These are phyloP conservation scores for Hyppa rectilinea DNA, from an alignment of 2,888 invertebrate genomes.

Conservation along the genomic window DNA sequence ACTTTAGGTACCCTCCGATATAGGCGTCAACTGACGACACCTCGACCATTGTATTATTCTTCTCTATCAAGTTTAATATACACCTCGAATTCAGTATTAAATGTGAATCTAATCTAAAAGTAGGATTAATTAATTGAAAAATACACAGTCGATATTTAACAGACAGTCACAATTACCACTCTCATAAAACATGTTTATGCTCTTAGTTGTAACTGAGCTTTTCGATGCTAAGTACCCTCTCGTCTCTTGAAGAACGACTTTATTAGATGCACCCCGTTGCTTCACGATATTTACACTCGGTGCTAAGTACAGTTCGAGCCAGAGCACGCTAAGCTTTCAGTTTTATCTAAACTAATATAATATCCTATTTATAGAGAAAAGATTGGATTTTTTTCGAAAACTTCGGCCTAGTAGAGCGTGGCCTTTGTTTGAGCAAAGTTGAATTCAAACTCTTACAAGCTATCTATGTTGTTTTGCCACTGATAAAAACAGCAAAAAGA, in stretches of 20 bases:
- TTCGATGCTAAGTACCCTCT: constrained; percentile 31
- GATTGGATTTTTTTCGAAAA: too few relatives aligned
- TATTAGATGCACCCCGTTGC: constrained; percentile 49
- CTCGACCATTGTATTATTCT: too few relatives aligned
- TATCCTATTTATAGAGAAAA: too few relatives aligned
- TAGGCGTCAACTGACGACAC: too few relatives aligned
- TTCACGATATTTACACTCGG: constrained; percentile 36
- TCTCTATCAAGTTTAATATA: background rate
- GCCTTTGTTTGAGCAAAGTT: too few relatives aligned
- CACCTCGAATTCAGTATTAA: background rate
- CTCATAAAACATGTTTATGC: constrained; percentile 47
- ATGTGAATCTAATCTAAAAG: background rate
- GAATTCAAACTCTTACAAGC: background rate
- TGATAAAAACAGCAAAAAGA: background rate
- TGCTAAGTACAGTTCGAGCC: constrained; percentile 26
- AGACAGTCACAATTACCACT: constrained; percentile 21
- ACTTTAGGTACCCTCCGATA: too few relatives aligned
- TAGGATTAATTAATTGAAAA: background rate
- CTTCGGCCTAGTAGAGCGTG: background rate
- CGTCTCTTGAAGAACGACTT: constrained; percentile 27
- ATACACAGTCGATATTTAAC: constrained; percentile 10
- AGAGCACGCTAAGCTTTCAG: background rate
- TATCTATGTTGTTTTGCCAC: background rate
- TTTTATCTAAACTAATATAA: too few relatives aligned
- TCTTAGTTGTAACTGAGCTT: constrained; percentile 34